Evolutionary conservation across 1,140 invertebrate species (phyloP), one percentile per base, ranked within the genome.

Genomic region (Cydia strobilella): DNA sequence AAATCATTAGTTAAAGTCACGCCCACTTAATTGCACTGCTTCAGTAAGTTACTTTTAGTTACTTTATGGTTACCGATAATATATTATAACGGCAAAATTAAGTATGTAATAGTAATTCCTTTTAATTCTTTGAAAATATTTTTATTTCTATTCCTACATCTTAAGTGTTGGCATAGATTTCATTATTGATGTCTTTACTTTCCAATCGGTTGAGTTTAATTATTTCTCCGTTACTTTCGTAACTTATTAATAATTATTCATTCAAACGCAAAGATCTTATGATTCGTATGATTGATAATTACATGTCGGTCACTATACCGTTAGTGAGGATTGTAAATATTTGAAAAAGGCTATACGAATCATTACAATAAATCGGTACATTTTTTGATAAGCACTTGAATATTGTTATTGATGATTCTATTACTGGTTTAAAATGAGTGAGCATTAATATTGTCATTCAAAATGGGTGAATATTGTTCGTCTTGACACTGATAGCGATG

Each of bases 401-500:
- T 35, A 69, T 69, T 35, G 65, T 69, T 69, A 69, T 69, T 69
- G 10, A 69, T 69, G 65, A 39, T 18, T 69, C 65, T 69, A 35
- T 69, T 69, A 69, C 35, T 15, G 31, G 35, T 35, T 39, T 69
- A 18, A 69, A 69, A 69, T 69, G 65, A 39, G 74, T 63, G 12
- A 45, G 27, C 76, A 77, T 79, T 75, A 77, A 80, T 80, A 77
- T 73, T 80, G 42, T 74, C 62, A 35, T 69, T 39, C 27, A 39
- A 51, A 76, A 76, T 62, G 75, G 48, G 72, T 54, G 51, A 69
- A 75, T 78, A 78, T 78, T 78, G 79, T 76, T 75, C 65, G n/a
- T 35, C 65, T 78, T 78, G 73, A 74, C 73, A 73, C 71, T 66
- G 65, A 66, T 76, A 74, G 31, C 73, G 63, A 10, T n/a, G 31